phyloP scores from a whole-genome alignment of 1,140 invertebrate genomes.

The Ceratoteleas bidentatus region DNA sequence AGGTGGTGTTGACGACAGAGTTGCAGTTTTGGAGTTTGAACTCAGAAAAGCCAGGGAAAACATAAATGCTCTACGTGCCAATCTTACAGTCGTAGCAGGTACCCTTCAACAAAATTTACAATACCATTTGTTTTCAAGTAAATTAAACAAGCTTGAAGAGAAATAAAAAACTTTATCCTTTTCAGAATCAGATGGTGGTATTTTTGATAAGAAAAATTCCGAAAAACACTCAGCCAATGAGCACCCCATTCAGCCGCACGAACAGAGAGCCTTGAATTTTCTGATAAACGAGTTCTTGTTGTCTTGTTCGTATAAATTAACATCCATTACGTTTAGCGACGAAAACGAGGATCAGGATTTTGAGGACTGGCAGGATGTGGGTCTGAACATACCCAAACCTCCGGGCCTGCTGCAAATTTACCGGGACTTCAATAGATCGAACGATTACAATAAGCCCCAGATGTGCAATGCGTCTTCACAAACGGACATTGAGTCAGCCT shows the following conservation, averaged over 20 bases:
- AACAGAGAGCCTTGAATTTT: conserved; percentile 92
- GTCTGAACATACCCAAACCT: conserved; percentile 92
- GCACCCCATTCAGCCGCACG: conserved; percentile 89
- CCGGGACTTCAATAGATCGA: conserved; percentile 84
- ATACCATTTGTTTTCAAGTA: too few relatives aligned
- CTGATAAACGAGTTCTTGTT: conserved; percentile 94
- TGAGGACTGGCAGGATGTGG: conserved; percentile 97
- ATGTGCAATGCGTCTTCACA: conserved; percentile 74
- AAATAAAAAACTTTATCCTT: conserved; percentile 23
- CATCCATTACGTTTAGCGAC: conserved; percentile 95
- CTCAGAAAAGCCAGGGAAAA: conserved; percentile 93
- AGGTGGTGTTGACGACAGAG: conserved; percentile 87
- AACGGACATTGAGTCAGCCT: conserved; percentile 72
- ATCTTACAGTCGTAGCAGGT: conserved; percentile 90
- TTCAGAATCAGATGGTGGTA: conserved; percentile 84
- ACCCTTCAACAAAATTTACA: not conserved
- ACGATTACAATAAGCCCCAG: conserved; percentile 75
- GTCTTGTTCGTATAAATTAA: conserved; percentile 91
- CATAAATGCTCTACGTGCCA: conserved; percentile 90
- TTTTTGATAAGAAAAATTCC: conserved; percentile 81
- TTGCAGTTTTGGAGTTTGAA: conserved; percentile 94
- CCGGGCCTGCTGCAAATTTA: conserved; percentile 89
- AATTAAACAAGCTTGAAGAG: too few relatives aligned
- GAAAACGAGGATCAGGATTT: conserved; percentile 96
- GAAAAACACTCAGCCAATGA: conserved; percentile 77